phyloP scores from a whole-genome alignment of 1,140 invertebrate species.

The Anoplophora glabripennis region DNA sequence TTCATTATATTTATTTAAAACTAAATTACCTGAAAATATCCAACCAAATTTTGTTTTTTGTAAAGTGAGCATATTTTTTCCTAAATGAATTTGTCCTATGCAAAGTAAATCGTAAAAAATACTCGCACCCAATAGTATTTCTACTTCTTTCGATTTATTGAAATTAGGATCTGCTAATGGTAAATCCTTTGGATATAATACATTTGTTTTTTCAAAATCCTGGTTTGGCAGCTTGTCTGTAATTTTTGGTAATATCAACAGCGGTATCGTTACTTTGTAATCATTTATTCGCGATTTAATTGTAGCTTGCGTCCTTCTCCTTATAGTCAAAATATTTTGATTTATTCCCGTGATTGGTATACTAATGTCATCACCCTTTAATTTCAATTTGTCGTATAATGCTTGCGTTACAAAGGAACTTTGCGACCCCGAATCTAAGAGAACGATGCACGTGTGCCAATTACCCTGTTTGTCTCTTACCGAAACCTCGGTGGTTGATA shows the following conservation, averaged over 20 bases:
- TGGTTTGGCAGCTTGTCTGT: neutral
- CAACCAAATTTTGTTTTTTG: slow-evolving; percentile 20
- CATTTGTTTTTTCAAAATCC: neutral
- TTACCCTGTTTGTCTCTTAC: slow-evolving; percentile 3
- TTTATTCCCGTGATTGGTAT: slow-evolving; percentile 12
- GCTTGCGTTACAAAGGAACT: slow-evolving; percentile 6
- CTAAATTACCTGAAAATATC: slow-evolving; percentile 13
- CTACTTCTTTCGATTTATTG: slow-evolving; percentile 23
- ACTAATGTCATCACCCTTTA: neutral
- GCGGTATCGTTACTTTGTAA: slow-evolving; percentile 4
- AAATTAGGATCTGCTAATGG: slow-evolving; percentile 38
- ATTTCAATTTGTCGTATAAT: slow-evolving; percentile 6
- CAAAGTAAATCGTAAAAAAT: slow-evolving; percentile 11
- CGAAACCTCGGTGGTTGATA: slow-evolving; percentile 11
- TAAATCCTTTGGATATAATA: slow-evolving; percentile 32
- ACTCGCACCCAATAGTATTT: slow-evolving; percentile 22
- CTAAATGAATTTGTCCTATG: slow-evolving; percentile 5
- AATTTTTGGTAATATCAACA: slow-evolving; percentile 9
- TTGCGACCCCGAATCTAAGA: slow-evolving; percentile 15
- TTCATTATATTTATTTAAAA: too few relatives aligned
- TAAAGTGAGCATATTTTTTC: slow-evolving; percentile 12
- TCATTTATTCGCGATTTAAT: neutral
- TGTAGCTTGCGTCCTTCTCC: neutral
- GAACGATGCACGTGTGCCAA: neutral
- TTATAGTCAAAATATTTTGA: slow-evolving; percentile 4